These are phyloP conservation scores for Drosophila nigricruria DNA, from an alignment of 2,888 invertebrate genomes.

Conservation along the genomic window DNA sequence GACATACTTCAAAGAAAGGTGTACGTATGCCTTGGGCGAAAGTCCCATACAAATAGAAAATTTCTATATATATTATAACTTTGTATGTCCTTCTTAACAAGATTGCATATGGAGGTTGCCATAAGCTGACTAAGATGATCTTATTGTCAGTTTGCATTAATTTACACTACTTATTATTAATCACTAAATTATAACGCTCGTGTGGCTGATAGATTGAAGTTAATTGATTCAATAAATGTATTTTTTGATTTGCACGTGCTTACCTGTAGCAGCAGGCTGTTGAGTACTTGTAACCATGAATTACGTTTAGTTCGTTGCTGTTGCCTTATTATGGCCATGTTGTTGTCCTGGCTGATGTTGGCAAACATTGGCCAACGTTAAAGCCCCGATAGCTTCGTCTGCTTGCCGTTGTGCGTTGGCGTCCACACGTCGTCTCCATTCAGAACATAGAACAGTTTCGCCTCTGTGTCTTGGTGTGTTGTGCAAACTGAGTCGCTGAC, in stretches of 20 bases:
- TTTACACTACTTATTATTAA: neutral
- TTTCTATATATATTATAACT: neutral
- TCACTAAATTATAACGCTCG: neutral
- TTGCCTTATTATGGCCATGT: constrained; percentile 66
- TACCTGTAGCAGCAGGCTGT: constrained; percentile 75
- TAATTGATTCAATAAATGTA: constrained; percentile 1
- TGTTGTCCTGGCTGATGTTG: constrained; percentile 54
- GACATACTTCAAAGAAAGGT: neutral
- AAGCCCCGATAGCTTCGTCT: constrained; percentile 39
- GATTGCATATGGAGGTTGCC: neutral
- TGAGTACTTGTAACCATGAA: constrained; percentile 78
- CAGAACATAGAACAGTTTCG: constrained; percentile 49
- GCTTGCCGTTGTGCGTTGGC: constrained; percentile 44
- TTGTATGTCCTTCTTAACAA: neutral
- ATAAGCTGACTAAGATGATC: neutral
- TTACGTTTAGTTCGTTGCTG: constrained; percentile 68
- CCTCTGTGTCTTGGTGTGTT: constrained; percentile 23
- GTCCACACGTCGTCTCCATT: constrained; percentile 63
- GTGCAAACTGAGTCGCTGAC: constrained; percentile 16
- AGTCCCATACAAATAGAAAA: neutral
- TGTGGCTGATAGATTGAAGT: neutral
- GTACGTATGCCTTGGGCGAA: neutral
- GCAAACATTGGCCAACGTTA: constrained; percentile 45
- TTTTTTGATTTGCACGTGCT: constrained; percentile 24
- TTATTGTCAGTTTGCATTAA: too few relatives aligned